Evolutionary conservation across 2,888 invertebrate genomes (phyloP).

Genomic region (Anthophora plumipes): DNA sequence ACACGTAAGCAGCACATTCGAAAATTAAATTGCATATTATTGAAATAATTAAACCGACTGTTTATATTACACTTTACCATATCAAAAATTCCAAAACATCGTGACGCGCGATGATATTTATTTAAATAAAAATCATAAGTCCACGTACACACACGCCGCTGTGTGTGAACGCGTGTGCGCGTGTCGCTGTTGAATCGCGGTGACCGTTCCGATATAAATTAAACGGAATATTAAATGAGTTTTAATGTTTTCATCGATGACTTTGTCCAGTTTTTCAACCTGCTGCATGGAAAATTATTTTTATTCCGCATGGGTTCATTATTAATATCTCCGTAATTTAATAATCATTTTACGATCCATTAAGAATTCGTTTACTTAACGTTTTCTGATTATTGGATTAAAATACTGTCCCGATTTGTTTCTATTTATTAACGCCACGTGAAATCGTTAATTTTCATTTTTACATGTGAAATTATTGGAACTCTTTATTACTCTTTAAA

Average conservation of each 20-base stretch:
- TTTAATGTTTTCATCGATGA: constrained; percentile 28
- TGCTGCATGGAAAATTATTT: constrained; percentile 1
- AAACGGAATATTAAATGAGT: constrained; percentile 36
- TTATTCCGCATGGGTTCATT: constrained; percentile 9
- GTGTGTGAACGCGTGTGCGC: background rate
- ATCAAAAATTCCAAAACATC: constrained; percentile 52
- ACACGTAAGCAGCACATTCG: constrained; percentile 49
- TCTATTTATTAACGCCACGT: no score
- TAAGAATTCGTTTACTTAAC: no score
- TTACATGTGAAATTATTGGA: no score
- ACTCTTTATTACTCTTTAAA: no score
- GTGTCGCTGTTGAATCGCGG: background rate
- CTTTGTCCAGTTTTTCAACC: constrained; percentile 17
- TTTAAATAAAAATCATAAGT: constrained; percentile 48
- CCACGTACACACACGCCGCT: background rate
- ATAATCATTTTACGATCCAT: background rate
- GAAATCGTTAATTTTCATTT: no score
- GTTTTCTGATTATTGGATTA: no score
- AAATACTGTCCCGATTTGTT: no score
- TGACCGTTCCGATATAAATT: constrained; percentile 33
- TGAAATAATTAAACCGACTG: constrained; percentile 55
- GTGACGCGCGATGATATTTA: constrained; percentile 29
- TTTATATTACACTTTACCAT: constrained; percentile 49
- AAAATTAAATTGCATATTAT: constrained; percentile 58
- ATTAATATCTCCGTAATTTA: constrained; percentile 34